Evolutionary conservation across 2,797 vertebrate genomes (phyloP).

Genomic region (Chiroxiphia lanceolata): DNA sequence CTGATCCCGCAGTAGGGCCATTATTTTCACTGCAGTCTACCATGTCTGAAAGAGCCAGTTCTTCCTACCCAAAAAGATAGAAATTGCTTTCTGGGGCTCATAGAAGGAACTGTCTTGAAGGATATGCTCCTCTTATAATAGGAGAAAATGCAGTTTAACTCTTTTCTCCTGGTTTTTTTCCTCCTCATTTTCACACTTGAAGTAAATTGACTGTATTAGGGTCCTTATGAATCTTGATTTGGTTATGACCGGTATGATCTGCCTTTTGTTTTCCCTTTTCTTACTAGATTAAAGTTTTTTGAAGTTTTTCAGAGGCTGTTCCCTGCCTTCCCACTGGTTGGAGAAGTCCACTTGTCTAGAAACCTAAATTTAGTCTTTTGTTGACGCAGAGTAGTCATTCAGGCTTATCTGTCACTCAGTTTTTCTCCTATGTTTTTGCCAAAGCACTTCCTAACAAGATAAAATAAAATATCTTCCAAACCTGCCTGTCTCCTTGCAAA

Average conservation of each 20-base stretch:
- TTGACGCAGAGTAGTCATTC: not conserved
- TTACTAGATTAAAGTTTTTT: not conserved
- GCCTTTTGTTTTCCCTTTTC: not conserved
- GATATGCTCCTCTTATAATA: not conserved
- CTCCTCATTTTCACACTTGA: not conserved
- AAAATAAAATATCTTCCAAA: not conserved
- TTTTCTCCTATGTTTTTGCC: not conserved
- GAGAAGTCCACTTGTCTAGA: not conserved
- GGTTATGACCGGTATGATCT: not conserved
- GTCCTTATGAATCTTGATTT: not conserved
- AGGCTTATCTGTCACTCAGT: not conserved
- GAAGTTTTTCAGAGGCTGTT: not conserved
- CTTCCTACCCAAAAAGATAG: not conserved
- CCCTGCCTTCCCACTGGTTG: not conserved
- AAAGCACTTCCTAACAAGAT: constrained; percentile 8
- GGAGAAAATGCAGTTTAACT: not conserved
- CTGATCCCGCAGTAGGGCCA: not conserved
- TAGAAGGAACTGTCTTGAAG: not conserved
- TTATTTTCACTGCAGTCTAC: not conserved
- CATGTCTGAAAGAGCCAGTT: not conserved
- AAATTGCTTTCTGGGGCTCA: not conserved
- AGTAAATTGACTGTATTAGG: not conserved
- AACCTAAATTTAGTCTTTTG: not conserved
- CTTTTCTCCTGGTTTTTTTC: fast-evolving
- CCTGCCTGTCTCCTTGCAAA: not conserved